Evolutionary conservation across 2,888 invertebrate genomes (phyloP).

Genomic region (Tortricodes alternella): DNA sequence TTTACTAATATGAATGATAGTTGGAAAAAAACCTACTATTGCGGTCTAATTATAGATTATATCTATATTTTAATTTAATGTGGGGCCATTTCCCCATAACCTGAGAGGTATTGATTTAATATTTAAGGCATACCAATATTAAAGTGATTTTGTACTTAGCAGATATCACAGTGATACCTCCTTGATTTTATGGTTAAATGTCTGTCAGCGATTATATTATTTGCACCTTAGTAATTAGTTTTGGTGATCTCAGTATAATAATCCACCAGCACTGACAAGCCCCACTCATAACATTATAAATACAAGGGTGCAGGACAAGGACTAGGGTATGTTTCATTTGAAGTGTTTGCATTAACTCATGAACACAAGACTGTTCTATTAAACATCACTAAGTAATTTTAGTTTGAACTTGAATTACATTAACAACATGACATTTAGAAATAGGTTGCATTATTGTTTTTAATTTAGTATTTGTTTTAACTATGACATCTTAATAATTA

Average conservation of each 20-base stretch:
- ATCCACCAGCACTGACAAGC: neutral
- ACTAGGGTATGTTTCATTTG: neutral
- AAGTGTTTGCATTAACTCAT: conserved; percentile 19
- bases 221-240: conserved; percentile 10
- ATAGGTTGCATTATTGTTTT: conserved; percentile 20
- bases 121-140: too few species aligned
- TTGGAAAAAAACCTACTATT: too few species aligned
- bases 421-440: conserved; percentile 20
- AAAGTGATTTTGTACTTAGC: conserved; percentile 1
- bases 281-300: neutral
- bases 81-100: too few species aligned
- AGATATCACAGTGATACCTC: neutral
- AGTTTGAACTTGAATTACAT: conserved; percentile 16
- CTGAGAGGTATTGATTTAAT: too few species aligned
- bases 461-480: conserved; percentile 13
- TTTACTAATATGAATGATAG: too few species aligned
- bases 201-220: neutral
- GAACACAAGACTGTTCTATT: conserved; percentile 24
- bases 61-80: too few species aligned
- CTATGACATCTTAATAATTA: conserved; percentile 15
- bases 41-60: too few species aligned
- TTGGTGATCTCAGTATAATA: conserved; percentile 22
- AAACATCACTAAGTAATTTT: conserved; percentile 24
- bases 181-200: neutral
- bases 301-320: neutral